A percentile compares a stretch with the other conserved stretches of the same genome.
Conservation (phyloP, 2,888 invertebrate species). For the Mimachlamys varia region DNA sequence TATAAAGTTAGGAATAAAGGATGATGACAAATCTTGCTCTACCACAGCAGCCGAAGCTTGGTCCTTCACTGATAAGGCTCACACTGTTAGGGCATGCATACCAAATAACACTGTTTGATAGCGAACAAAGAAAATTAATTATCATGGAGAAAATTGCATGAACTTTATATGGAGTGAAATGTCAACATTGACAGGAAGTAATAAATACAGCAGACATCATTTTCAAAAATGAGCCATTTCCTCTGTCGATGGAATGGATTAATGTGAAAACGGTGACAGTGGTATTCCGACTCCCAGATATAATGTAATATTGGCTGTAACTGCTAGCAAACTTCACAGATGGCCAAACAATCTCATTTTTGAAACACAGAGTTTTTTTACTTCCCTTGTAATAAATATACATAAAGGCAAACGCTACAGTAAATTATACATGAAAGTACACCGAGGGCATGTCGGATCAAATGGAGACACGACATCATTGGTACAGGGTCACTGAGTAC, state of each 20-base stretch:
- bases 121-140: constrained; percentile 36
- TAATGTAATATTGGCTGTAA: not conserved
- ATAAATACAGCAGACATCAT: constrained; percentile 36
- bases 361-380: not conserved
- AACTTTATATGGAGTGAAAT: constrained; percentile 30
- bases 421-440: not conserved
- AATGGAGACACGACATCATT: not conserved
- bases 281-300: not conserved
- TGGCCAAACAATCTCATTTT: not conserved
- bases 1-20: not conserved
- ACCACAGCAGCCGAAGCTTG: not conserved
- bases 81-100: not conserved
- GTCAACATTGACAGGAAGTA: constrained; percentile 36
- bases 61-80: not conserved
- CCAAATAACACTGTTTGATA: constrained; percentile 26
- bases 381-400: not conserved
- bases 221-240: constrained; percentile 34
- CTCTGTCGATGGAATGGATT: not conserved
- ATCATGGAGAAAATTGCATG: constrained; percentile 16
- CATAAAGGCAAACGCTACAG: not conserved
- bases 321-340: not conserved
- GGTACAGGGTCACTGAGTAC: not conserved
- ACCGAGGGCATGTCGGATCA: not conserved
- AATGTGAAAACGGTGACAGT: constrained; percentile 24
- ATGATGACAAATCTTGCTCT: not conserved